Base-by-base conservation (phyloP, 2,797 vertebrate species). In the Microctenopoma steveboyesi region DNA sequence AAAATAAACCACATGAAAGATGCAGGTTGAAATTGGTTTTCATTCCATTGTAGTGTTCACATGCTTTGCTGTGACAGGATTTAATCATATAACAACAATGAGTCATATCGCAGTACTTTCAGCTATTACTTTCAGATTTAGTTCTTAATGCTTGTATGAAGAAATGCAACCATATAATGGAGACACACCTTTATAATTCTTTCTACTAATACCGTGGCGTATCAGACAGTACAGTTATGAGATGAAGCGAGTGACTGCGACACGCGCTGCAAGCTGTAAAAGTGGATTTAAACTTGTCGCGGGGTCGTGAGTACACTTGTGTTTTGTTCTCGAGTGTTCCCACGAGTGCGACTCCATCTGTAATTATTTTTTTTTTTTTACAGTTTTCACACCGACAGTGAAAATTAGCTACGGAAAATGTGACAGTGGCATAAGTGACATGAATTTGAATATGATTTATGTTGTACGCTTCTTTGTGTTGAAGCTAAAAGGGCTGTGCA, bases 341-440 rank as follows among this genome's bases (percentile, higher is more conserved):
- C 33, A 14, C 13, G 64, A 79, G 71, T 40, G 11, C 14, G 4
- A 50, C 60, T 33, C 72, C 57, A 15, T 69, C 69, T 83, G 67
- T 70, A 62, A 62, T 50, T 72, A 1, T 22, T 22, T 22, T 22
- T 22, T 22, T 22, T 22, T 22, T 35, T 55, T 57, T 45, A 15
- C 15, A 9, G 67, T 74, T 78, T 82, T 81, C 72, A 63, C 61
- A 47, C 57, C 62, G 57, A 68, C 72, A 49, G 72, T 4, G 35
- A 69, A 74, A 81, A 79, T 80, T 51, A 88, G 77, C 71, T 48
- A 60, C n/a, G 76, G 81, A 88, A 90, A 88, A 77, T 79, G 78
- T 87, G 85, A 86, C 80, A 58, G 69, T 72, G 70, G 76, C 64
- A 49, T 64, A 73, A 87, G 81, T 84, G 84, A 78, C 76, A 68